Evolutionary conservation across 2,888 invertebrate genomes (phyloP).

Genomic region (Dyspetes luteomarginatus): DNA sequence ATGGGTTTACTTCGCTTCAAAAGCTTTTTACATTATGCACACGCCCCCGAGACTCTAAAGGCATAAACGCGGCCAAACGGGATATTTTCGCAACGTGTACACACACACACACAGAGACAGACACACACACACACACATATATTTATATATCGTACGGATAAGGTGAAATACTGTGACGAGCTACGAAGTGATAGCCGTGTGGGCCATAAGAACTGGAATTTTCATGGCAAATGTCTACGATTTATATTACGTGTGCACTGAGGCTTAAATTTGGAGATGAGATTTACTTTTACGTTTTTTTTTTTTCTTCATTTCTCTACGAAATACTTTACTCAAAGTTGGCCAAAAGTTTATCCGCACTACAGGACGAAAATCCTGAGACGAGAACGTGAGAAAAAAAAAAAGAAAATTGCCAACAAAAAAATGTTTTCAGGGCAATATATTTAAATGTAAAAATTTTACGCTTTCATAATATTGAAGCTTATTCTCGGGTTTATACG

Average conservation of each 20-base stretch:
- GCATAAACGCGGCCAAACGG: constrained; percentile 53
- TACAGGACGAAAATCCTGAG: not conserved
- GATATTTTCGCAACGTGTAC: constrained; percentile 37
- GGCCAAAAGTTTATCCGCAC: not conserved
- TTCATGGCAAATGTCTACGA: not conserved
- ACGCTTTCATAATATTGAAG: not conserved
- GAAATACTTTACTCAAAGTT: not conserved
- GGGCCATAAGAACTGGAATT: constrained; percentile 12
- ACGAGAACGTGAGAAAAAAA: not conserved
- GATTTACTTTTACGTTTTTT: not conserved
- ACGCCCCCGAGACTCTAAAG: constrained; percentile 34
- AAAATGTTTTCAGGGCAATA: not conserved
- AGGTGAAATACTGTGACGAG: not conserved
- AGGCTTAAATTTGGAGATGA: constrained; percentile 1
- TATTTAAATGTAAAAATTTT: not conserved
- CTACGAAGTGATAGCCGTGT: not conserved
- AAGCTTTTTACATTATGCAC: constrained; percentile 36
- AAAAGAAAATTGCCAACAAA: not conserved
- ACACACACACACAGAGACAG: not conserved
- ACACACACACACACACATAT: not conserved
- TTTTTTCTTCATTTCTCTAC: not conserved
- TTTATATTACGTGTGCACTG: constrained; percentile 9
- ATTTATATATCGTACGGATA: not conserved
- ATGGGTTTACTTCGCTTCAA: constrained; percentile 3
- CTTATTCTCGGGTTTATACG: too few relatives aligned